Base-by-base conservation (phyloP, 2,113 vertebrate genomes). In the Willisornis vidua region DNA sequence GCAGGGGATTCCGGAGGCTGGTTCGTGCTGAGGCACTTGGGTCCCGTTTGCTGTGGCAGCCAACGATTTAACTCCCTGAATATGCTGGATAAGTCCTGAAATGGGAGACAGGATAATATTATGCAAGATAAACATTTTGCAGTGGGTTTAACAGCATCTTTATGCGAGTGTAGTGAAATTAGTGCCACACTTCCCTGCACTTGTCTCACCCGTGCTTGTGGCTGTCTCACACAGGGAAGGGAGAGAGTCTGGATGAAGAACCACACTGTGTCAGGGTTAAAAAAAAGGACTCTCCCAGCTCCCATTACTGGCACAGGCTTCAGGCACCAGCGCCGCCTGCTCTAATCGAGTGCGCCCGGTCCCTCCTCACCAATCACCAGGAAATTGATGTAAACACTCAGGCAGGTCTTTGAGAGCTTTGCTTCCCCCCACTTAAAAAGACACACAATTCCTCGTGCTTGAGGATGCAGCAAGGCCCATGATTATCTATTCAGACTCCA, bases 151-250 rank as follows among this genome's bases (percentile, higher is more conserved):
- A 15, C 7, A 4, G 26, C 4, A 5, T 19, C 16, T 9, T n/a
- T 23, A 3, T 3, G 23, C 37, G 6, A 18, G 18, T 8, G 13
- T 1, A 8, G 61, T 39, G 66, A 78, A 66, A 78, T 28, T 35
- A 6, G 19, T 4, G 25, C 33, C 19, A 7, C 5, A 2, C 20
- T 43, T 25, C 16, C 25, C 51, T 5, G 43, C 4, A 0, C 14
- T 15, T 23, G 46, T 46, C n/a, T 45, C 5, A 39, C 61, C 74
- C 52, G 23, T 2, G 45, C 33, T 82, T 6, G 67, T 7, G 5
- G 57, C 85, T 29, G 28, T 14, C 45, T n/a, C 11, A 2, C 31
- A 6, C 2, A 1, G 41, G 18, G 4, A 12, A 17, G 12, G 43
- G n/a, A 41, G 16, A 66, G 37, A 83, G n/a, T 43, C 51, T 25